Evolutionary conservation across 2,797 vertebrate genomes (phyloP), one percentile per base, ranked within the genome.

Genomic region (Sardinella longiceps): DNA sequence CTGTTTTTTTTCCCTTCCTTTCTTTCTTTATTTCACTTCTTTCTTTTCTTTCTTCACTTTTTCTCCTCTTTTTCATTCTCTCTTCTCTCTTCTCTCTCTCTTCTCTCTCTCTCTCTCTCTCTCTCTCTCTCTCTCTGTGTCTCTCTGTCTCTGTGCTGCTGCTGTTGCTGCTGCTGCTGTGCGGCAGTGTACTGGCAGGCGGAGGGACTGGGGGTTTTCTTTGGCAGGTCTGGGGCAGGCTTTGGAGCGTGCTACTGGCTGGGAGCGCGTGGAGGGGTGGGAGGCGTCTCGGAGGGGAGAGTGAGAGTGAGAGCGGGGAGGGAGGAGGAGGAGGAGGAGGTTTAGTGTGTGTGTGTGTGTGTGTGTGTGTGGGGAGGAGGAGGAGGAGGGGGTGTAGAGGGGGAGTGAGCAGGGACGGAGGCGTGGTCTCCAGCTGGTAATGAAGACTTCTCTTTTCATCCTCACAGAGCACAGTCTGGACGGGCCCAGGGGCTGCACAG

Each of bases 391-490:
- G 96, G 95, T 95, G 94, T 96, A 93, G 94, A 95, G 93, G 93
- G 94, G 92, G 94, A 93, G 96, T 94, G 92, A 91, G 89, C 91
- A 94, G 93, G 95, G 95, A 92, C 88, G 90, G 94, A 94, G 92
- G 94, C 95, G 66, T 74, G 66, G 66, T 74, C 89, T 91, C 89
- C 45, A 91, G 91, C 91, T 93, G 91, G 91, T 90, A 90, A 93
- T 93, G 93, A 93, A 94, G 90, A 91, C 88, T 91, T 92, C 90
- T 93, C 92, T 92, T 92, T 93, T 91, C 89, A 90, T 90, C 91
- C 93, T 86, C 94, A 48, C 46, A 91, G 93, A 93, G 92, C 92
- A 91, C 91, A 81, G 88, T 88, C 90, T 91, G 84, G 91, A 89
- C 90, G 53, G 88, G 89, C 84, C 87, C 58, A 0, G 85, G 74